These are phyloP conservation scores for Danaus plexippus DNA, from an alignment of 1,140 invertebrate species.

Conservation along the genomic window DNA sequence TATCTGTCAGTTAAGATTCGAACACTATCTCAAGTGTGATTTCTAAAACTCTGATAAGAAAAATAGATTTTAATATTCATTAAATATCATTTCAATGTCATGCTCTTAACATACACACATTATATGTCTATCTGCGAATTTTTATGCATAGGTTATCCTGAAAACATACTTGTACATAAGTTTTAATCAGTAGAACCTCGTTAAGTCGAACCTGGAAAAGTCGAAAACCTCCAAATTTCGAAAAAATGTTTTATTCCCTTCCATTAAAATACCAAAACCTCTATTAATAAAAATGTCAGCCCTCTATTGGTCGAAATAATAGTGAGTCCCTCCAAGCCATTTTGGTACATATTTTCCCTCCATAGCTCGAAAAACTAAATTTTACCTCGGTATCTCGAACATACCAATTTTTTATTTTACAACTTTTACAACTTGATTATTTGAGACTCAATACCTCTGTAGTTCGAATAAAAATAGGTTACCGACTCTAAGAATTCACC, in stretches of 20 bases:
- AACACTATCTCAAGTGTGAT: no score
- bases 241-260: conserved; percentile 2
- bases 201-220: neutral
- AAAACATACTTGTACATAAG: no score
- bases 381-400: neutral
- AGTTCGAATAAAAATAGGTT: neutral
- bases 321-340: conserved; percentile 1
- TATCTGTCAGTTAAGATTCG: no score
- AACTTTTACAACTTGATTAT: neutral
- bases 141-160: no score
- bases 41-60: no score
- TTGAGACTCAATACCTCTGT: neutral
- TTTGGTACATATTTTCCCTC: conserved; percentile 1
- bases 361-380: neutral
- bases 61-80: no score
- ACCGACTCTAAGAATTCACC: no score
- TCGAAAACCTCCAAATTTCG: neutral
- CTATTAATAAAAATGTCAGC: neutral
- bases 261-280: neutral
- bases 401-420: neutral
- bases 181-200: neutral
- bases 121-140: no score
- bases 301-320: neutral
- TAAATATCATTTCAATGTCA: no score
- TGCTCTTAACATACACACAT: no score